These are phyloP conservation scores for Macropus fuliginosus DNA, from an alignment of 2,797 vertebrate species.

Conservation along the genomic window DNA sequence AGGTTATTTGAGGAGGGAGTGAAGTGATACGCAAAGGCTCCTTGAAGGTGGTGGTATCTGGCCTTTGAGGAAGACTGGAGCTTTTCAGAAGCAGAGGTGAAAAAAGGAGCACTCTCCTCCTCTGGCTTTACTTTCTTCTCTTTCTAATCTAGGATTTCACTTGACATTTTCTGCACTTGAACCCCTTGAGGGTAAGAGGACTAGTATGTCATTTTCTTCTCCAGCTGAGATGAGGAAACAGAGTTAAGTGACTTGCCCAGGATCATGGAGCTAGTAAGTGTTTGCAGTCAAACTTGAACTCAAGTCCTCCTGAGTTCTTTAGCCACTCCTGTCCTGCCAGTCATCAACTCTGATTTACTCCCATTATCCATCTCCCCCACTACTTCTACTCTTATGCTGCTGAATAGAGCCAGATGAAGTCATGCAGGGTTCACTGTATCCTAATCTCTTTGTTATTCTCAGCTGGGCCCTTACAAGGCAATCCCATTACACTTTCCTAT, in stretches of 20 bases:
- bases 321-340: background rate
- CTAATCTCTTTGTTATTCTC: background rate
- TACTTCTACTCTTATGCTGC: background rate
- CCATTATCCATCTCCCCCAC: background rate
- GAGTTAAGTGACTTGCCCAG: no score
- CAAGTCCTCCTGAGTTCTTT: background rate
- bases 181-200: background rate
- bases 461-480: background rate
- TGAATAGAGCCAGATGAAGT: background rate
- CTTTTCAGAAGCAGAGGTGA: background rate
- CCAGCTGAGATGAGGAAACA: no score
- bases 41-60: background rate
- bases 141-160: background rate
- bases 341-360: background rate
- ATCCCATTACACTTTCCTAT: background rate
- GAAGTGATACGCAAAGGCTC: background rate
- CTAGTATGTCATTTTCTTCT: no score
- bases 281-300: no score
- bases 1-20: no score
- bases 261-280: no score
- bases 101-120: no score
- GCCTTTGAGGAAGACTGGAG: background rate
- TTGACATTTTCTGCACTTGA: background rate
- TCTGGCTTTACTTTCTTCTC: no score
- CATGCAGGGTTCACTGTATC: accelerated